A percentile compares a stretch with the other conserved stretches of the same genome.
Conservation (phyloP, 2,888 invertebrate genomes). For the Mycalesis mineus region DNA sequence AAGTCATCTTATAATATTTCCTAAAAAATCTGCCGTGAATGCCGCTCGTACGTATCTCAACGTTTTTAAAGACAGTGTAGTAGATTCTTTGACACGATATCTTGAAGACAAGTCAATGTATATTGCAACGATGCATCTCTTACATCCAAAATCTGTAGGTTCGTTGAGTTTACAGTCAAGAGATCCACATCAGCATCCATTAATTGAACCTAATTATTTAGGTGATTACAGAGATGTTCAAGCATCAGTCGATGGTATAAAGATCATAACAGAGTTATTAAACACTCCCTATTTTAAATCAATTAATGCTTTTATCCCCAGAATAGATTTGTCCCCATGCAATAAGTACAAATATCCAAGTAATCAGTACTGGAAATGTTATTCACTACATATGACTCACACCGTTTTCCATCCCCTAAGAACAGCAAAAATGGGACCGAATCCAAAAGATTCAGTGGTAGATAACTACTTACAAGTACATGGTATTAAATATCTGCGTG, state of each 20-base stretch:
- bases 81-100: conserved; percentile 28
- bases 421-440: conserved; percentile 79
- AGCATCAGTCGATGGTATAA: conserved; percentile 42
- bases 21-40: background rate
- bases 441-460: conserved; percentile 41
- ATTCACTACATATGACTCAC: conserved; percentile 61
- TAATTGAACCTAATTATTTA: conserved; percentile 81
- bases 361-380: conserved; percentile 49
- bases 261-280: conserved; percentile 43
- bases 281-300: conserved; percentile 44
- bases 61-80: background rate
- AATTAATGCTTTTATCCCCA: conserved; percentile 41
- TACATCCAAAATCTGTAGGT: conserved; percentile 76
- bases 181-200: conserved; percentile 78
- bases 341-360: conserved; percentile 40
- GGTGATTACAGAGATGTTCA: conserved; percentile 73
- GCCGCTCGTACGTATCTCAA: background rate
- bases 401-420: conserved; percentile 84
- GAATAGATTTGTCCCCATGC: conserved; percentile 44
- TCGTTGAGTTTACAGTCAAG: conserved; percentile 72
- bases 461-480: conserved; percentile 81
- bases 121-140: conserved; percentile 48
- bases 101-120: conserved; percentile 48
- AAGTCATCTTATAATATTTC: conserved; percentile 37
- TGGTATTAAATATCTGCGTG: conserved; percentile 81